These are phyloP conservation scores for Drosophila persimilis DNA, from an alignment of 1,140 invertebrate genomes.

Conservation along the genomic window DNA sequence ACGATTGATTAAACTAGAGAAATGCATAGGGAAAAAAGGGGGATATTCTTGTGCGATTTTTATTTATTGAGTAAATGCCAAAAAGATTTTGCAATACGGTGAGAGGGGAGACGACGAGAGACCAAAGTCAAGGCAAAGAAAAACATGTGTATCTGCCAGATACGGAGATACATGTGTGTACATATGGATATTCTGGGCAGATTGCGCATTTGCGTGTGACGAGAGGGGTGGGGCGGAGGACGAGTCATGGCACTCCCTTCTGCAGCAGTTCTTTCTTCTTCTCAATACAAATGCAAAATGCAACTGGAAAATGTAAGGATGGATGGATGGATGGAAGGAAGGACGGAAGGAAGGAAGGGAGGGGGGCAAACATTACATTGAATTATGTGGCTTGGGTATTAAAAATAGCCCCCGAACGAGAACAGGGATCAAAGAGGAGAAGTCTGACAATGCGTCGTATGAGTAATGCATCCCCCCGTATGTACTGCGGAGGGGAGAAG, in stretches of 20 bases:
- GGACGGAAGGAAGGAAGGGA: constrained; percentile 1
- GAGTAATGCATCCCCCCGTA: constrained; percentile 54
- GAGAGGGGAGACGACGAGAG: background rate
- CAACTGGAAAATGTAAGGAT: constrained; percentile 61
- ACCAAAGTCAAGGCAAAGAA: constrained; percentile 35
- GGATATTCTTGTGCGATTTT: constrained; percentile 12
- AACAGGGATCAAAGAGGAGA: constrained; percentile 2
- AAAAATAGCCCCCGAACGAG: constrained; percentile 63
- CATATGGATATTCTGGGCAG: constrained; percentile 34
- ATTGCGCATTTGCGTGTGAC: constrained; percentile 64
- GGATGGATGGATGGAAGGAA: too few relatives aligned
- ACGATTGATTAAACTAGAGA: constrained; percentile 50
- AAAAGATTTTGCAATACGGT: constrained; percentile 9
- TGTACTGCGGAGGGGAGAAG: constrained; percentile 3
- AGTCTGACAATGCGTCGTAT: constrained; percentile 55
- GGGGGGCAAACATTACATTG: constrained; percentile 69
- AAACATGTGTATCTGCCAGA: constrained; percentile 32
- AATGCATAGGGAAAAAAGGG: constrained; percentile 23
- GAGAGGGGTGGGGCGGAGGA: constrained; percentile 6
- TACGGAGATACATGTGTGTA: constrained; percentile 29
- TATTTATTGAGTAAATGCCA: constrained; percentile 38
- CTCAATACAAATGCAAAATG: constrained; percentile 35
- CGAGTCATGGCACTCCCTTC: constrained; percentile 2
- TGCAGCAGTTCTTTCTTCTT: constrained; percentile 7
- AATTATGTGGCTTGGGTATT: constrained; percentile 77